These are phyloP conservation scores for Cynoglossus semilaevis DNA, from an alignment of 2,113 vertebrate species.

Conservation along the genomic window DNA sequence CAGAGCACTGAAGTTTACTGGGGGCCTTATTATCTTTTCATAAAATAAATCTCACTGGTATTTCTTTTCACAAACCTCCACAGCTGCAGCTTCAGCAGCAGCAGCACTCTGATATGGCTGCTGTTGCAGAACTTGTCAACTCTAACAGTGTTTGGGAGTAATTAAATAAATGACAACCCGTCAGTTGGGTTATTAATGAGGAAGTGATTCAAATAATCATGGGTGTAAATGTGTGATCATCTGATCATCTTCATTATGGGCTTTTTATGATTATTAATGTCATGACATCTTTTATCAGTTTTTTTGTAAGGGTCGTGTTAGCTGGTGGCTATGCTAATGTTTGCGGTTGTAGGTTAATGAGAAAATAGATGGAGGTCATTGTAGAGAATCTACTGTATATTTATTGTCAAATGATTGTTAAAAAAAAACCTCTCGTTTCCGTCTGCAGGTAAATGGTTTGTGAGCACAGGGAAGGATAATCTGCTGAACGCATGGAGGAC, in stretches of 20 bases:
- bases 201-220: slow-evolving; percentile 63
- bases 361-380: slow-evolving; percentile 9
- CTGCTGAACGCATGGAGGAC: slow-evolving; percentile 97
- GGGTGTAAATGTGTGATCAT: slow-evolving; percentile 33
- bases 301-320: slow-evolving; percentile 29
- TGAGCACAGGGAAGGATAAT: slow-evolving; percentile 98
- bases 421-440: slow-evolving; percentile 20
- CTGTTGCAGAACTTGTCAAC: slow-evolving; percentile 43
- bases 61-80: slow-evolving; percentile 31
- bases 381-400: background rate
- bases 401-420: background rate
- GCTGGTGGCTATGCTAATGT: background rate
- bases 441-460: slow-evolving; percentile 93
- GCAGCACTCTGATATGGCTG: slow-evolving; percentile 16
- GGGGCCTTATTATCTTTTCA: too few species aligned
- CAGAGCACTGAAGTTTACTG: slow-evolving; percentile 38
- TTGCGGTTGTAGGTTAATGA: background rate
- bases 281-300: slow-evolving; percentile 7
- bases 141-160: slow-evolving; percentile 36
- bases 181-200: slow-evolving; percentile 62
- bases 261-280: slow-evolving; percentile 41
- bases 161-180: slow-evolving; percentile 64
- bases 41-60: too few species aligned
- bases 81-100: slow-evolving; percentile 4
- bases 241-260: slow-evolving; percentile 38